Base-by-base conservation (phyloP, 2,113 vertebrate genomes). In the Psilopsiagon aurifrons region DNA sequence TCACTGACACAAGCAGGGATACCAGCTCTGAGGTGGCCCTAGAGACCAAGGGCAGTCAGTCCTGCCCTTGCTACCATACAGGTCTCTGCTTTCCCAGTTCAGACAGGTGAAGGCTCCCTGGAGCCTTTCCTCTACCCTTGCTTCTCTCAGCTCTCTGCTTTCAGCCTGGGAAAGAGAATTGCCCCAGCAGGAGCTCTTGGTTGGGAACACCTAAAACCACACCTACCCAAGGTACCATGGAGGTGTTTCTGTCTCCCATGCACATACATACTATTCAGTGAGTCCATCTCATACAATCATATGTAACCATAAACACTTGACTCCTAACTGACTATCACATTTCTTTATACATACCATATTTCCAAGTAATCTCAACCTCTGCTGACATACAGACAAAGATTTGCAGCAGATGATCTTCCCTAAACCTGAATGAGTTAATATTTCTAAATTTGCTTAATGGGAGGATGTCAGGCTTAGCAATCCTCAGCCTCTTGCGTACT, bases 1-100 rank as follows among this genome's bases (percentile, higher is more conserved):
- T 29, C 3, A 2, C 17, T 35, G 41, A 41, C 25, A 43, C 4
- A 1, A 1, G 3, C 20, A 20, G 27, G 11, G 19, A 73, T 46
- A 57, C 4, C 16, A 39, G n/a, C 13, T 70, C 9, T 19, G 17
- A 55, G 44, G 13, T 24, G 31, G 24, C 44, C 27, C 6, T 23
- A 46, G 35, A 62, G 55, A 54, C 16, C 7, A 13, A 67, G 19
- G 39, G 11, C 4, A 4, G 9, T 29, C 46, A 63, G 25, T 55
- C n/a, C 54, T 87, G 44, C 7, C 11, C 20, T 24, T 1, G 0
- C 46, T 85, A 19, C 27, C 23, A 27, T 7, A 54, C 14, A 43
- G 33, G 6, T 57, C 29, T 70, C 55, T 66, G 8, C 4, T 52
- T 88, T 66, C 20, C 39, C 29, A 43, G 10, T 24, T 70, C 73